phyloP scores from a whole-genome alignment of 1,140 invertebrate species.

The Monochamus saltuarius region DNA sequence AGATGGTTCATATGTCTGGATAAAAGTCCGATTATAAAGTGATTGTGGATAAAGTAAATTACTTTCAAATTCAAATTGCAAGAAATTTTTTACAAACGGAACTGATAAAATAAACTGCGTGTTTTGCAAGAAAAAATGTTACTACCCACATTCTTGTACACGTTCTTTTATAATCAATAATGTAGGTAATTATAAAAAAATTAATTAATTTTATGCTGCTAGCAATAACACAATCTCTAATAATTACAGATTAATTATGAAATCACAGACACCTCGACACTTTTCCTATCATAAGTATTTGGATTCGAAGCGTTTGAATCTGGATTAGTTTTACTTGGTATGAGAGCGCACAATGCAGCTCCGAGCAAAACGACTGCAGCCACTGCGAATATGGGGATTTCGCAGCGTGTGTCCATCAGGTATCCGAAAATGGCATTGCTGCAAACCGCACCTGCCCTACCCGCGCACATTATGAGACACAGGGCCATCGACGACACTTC shows the following conservation, averaged over 20 bases:
- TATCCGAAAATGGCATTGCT: slow-evolving; percentile 59
- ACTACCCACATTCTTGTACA: no score
- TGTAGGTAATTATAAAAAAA: no score
- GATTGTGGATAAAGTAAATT: no score
- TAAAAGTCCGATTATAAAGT: no score
- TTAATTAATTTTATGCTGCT: no score
- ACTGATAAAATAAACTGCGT: no score
- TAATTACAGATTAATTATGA: background rate
- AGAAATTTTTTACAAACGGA: no score
- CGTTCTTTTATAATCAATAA: no score
- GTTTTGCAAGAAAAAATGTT: no score
- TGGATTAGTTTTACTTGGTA: slow-evolving; percentile 28
- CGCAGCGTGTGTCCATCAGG: slow-evolving; percentile 56
- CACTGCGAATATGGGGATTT: slow-evolving; percentile 57
- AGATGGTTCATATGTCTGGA: no score
- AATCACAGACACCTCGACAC: slow-evolving; percentile 20
- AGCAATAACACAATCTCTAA: no score
- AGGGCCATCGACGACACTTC: slow-evolving; percentile 56
- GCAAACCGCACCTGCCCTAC: slow-evolving; percentile 57
- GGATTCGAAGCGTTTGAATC: background rate
- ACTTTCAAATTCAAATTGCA: no score
- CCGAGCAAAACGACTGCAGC: slow-evolving; percentile 50
- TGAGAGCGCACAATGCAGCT: slow-evolving; percentile 38
- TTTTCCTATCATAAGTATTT: slow-evolving; percentile 5
- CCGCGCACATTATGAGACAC: slow-evolving; percentile 55